Evolutionary conservation across 2,113 vertebrate species (phyloP), one percentile per base, ranked within the genome.

Genomic region (Taurulus bubalis): DNA sequence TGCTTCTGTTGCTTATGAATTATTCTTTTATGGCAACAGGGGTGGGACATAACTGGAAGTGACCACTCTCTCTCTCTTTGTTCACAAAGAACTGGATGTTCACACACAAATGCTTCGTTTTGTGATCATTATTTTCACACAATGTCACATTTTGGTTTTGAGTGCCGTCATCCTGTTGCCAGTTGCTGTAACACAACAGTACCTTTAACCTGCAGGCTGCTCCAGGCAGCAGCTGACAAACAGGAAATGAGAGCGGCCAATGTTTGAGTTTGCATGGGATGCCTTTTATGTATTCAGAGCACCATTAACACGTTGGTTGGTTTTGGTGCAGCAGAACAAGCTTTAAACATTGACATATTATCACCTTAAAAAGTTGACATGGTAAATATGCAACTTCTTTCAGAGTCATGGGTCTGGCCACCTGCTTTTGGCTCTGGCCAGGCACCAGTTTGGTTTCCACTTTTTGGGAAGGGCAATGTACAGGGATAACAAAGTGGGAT

Each of bases 1-100:
- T 85, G 79, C 77, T 70, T 64, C 42, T 49, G 36, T 32, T 22
- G 66, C 45, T 66, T 26, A 47, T 47, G 15, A 47, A 8, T 74
- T 47, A 32, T 36, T 34, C 62, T 45, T 24, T 74, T 45, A 74
- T 30, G 28, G 55, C 45, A 82, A 45, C 38, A n/a, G 2, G 6
- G 30, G 1, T 64, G 63, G 34, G 53, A 68, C 63, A 75, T 56
- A 14, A 63, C 24, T 67, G 40, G 60, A 66, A 75, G 68, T 14
- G 2, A 63, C 18, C 12, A 6, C 16, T 82, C 5, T 1, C 24
- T 45, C 42, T 70, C 20, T 65, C 38, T n/a, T n/a, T n/a, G n/a
- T n/a, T n/a, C n/a, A n/a, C n/a, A n/a, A n/a, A n/a, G n/a, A n/a
- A n/a, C 60, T n/a, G 59, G 15, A 76, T 26, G 15, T 60, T 26